Conservation (phyloP, 2,113 vertebrate species). For the Leptosomus discolor region DNA sequence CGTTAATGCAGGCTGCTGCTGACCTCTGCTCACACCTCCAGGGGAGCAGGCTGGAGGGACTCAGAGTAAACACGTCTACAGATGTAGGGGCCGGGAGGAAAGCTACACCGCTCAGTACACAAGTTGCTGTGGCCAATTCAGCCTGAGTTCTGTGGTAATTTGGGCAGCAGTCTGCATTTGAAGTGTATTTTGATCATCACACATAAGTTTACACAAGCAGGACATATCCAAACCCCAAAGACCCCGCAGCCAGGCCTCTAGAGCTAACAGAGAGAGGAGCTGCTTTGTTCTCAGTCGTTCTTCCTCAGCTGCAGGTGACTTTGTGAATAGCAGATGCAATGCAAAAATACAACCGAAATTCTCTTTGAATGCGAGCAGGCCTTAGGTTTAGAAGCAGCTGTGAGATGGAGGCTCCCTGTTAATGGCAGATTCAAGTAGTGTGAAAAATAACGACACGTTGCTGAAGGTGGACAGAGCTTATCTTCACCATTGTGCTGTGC, state of each 20-base stretch:
- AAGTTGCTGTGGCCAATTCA: background rate
- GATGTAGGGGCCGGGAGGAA: background rate
- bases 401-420: background rate
- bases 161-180: background rate
- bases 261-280: background rate
- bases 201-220: background rate
- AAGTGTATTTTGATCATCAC: background rate
- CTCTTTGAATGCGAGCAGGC: background rate
- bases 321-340: background rate
- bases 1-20: fast-evolving
- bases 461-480: background rate
- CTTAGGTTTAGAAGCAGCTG: background rate
- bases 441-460: background rate
- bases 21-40: background rate
- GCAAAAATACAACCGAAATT: background rate
- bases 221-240: background rate
- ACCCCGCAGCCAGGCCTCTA: background rate
- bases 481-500: background rate
- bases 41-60: background rate
- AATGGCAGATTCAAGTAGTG: background rate
- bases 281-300: background rate
- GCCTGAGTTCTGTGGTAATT: fast-evolving
- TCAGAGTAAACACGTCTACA: background rate
- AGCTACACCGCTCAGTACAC: background rate
- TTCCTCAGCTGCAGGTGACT: background rate